Conservation (phyloP, 2,888 invertebrate genomes). For the Hydroisotoma schaefferi region DNA sequence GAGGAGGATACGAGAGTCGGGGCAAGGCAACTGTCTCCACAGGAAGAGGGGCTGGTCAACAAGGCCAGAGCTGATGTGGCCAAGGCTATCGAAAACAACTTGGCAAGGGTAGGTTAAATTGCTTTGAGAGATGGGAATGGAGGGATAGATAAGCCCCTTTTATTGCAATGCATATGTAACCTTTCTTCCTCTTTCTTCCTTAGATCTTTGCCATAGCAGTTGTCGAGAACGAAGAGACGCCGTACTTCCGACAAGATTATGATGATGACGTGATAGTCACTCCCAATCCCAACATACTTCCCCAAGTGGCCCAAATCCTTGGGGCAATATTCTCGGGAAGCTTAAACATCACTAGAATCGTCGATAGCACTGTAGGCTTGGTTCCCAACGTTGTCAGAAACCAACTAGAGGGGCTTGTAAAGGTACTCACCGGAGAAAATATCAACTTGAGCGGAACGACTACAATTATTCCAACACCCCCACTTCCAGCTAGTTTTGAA, state of each 20-base stretch:
- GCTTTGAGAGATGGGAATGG: not conserved
- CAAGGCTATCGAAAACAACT: conserved; percentile 42
- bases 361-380: conserved; percentile 41
- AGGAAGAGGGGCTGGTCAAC: conserved; percentile 41
- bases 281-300: conserved; percentile 45
- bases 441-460: not conserved
- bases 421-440: conserved; percentile 38
- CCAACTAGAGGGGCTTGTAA: conserved; percentile 44
- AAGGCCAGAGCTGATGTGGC: conserved; percentile 44
- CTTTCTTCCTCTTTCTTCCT: conserved; percentile 2
- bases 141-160: not conserved
- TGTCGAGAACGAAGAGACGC: conserved; percentile 16
- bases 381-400: conserved; percentile 42
- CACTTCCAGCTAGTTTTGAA: no score
- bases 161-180: not conserved
- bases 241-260: conserved; percentile 27
- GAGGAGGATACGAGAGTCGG: no score
- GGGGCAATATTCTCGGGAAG: conserved; percentile 48
- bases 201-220: conserved; percentile 43
- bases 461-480: no score
- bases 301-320: conserved; percentile 47
- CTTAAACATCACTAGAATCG: conserved; percentile 44
- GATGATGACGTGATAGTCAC: conserved; percentile 26
- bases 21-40: conserved; percentile 30
- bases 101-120: conserved; percentile 37